phyloP scores from a whole-genome alignment of 2,113 vertebrate genomes.

The Nothobranchius furzeri region DNA sequence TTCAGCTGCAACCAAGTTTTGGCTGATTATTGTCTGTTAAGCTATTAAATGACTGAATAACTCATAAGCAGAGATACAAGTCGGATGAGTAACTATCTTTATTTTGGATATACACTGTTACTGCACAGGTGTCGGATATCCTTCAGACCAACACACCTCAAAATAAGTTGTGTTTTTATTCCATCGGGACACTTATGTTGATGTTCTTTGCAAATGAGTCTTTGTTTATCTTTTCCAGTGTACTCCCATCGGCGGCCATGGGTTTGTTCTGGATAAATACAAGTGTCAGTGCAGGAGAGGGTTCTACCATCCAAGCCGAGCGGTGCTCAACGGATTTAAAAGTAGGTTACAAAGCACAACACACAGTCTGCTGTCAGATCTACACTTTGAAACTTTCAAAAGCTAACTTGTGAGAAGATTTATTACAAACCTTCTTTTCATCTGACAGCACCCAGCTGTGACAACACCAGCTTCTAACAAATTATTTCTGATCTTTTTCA shows the following conservation, averaged over 20 bases:
- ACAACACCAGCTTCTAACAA: constrained; percentile 12
- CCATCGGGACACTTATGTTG: background rate
- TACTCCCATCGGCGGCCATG: constrained; percentile 89
- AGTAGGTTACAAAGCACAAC: constrained; percentile 85
- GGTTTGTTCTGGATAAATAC: constrained; percentile 98
- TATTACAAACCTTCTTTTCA: background rate
- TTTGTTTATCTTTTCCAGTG: constrained; percentile 79
- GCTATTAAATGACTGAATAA: too few species aligned
- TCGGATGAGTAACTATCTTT: too few species aligned
- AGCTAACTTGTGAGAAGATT: constrained; percentile 21
- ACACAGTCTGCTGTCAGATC: constrained; percentile 27
- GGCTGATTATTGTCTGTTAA: too few species aligned
- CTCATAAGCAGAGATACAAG: too few species aligned
- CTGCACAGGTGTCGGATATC: too few species aligned
- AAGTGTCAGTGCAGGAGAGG: constrained; percentile 93
- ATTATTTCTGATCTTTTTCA: constrained; percentile 15
- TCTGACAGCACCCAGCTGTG: constrained; percentile 34
- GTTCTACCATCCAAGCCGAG: constrained; percentile 92
- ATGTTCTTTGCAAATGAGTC: background rate
- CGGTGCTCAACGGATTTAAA: constrained; percentile 90
- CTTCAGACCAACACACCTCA: too few species aligned
- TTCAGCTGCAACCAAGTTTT: too few species aligned
- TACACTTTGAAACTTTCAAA: constrained; percentile 32
- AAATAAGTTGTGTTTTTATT: too few species aligned
- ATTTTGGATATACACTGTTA: too few species aligned